A percentile compares a stretch with the other conserved stretches of the same genome.
These are phyloP conservation scores for Philopotamus ludificatus DNA, from an alignment of 1,140 invertebrate genomes.

Conservation along the genomic window DNA sequence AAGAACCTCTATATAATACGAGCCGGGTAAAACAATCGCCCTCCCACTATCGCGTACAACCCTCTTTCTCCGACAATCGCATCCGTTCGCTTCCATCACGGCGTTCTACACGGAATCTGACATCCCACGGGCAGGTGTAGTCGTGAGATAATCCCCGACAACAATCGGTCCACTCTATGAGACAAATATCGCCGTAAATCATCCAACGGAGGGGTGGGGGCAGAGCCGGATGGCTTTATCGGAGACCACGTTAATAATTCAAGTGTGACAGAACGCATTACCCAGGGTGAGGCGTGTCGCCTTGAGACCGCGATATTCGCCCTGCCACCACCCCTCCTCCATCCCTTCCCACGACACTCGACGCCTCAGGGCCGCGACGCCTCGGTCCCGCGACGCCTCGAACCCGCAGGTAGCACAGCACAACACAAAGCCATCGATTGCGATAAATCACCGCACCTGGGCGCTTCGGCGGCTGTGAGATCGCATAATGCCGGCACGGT, in stretches of 20 bases:
- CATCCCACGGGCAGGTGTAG: too few species aligned
- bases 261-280: conserved; percentile 14
- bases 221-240: conserved; percentile 13
- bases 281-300: background rate
- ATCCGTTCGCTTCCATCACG: background rate
- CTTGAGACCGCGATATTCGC: background rate
- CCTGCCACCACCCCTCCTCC: background rate
- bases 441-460: conserved; percentile 28
- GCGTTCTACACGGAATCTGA: background rate
- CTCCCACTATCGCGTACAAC: too few species aligned
- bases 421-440: conserved; percentile 20
- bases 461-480: too few species aligned
- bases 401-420: background rate
- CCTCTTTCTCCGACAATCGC: background rate
- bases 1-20: too few species aligned
- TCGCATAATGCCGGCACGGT: too few species aligned
- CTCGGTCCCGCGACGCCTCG: background rate
- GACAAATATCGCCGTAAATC: conserved; percentile 23
- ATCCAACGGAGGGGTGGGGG: background rate
- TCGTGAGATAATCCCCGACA: conserved; percentile 13
- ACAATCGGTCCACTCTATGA: background rate
- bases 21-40: too few species aligned
- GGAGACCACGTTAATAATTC: conserved; percentile 3
- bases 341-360: background rate
- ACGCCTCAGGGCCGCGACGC: background rate